phyloP scores from a whole-genome alignment of 2,888 invertebrate species.

The Cotesia congregata region DNA sequence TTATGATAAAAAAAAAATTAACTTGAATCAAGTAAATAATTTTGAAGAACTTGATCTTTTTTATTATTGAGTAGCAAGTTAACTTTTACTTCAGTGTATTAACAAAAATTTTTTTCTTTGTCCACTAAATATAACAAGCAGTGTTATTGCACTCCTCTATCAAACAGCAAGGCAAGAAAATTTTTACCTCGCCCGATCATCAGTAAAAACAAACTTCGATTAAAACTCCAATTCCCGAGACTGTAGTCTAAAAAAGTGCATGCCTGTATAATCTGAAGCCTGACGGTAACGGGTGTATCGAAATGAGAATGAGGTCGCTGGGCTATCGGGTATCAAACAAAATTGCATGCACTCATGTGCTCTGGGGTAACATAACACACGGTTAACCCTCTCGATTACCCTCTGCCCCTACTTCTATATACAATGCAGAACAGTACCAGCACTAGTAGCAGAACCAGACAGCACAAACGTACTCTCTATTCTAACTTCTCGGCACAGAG shows the following conservation, averaged over 20 bases:
- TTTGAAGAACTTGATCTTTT: too few species aligned
- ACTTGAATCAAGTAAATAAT: too few species aligned
- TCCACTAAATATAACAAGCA: too few species aligned
- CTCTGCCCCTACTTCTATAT: background rate
- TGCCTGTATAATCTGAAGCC: background rate
- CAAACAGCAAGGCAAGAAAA: too few species aligned
- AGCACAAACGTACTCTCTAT: background rate
- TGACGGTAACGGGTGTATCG: background rate
- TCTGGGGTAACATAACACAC: conserved; percentile 11
- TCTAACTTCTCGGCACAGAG: conserved; percentile 22
- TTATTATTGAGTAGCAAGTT: too few species aligned
- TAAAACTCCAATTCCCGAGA: background rate
- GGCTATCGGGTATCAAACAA: conserved; percentile 40
- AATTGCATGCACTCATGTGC: conserved; percentile 4
- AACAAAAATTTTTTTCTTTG: too few species aligned
- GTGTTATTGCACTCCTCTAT: too few species aligned
- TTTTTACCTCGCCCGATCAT: too few species aligned
- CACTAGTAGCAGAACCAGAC: background rate
- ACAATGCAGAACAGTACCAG: background rate
- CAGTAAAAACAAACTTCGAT: too few species aligned
- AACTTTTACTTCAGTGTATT: too few species aligned
- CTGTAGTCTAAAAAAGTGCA: background rate
- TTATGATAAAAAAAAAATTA: too few species aligned
- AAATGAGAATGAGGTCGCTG: conserved; percentile 23
- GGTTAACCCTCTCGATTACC: background rate